A percentile compares a stretch with the other conserved stretches of the same genome.
Conservation (phyloP, 2,797 vertebrate species). For the Lepus townsendii region DNA sequence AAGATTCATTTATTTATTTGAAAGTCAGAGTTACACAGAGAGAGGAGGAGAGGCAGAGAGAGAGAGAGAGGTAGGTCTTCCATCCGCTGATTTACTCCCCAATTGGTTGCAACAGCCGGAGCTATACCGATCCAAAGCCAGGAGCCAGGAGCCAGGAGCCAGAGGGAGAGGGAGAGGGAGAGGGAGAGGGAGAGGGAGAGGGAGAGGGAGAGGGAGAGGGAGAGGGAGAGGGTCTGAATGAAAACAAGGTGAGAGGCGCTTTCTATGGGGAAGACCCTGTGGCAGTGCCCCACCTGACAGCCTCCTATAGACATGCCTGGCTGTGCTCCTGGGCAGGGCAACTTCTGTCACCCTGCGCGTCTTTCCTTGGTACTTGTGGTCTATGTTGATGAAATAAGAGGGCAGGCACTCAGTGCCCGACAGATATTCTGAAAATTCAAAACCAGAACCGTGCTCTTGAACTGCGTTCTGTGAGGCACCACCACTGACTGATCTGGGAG, state of each 20-base stretch:
- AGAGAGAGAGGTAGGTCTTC: too few species aligned
- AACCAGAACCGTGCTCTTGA: background rate
- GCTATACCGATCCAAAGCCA: too few species aligned
- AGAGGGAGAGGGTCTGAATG: background rate
- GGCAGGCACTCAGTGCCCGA: background rate
- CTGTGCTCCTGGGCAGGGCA: slow-evolving; percentile 63
- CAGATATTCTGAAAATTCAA: background rate
- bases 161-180: too few species aligned
- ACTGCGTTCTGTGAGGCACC: background rate
- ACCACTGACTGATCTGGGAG: background rate
- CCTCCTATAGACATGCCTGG: background rate
- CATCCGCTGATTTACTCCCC: too few species aligned
- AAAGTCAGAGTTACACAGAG: background rate
- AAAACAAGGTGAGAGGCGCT: background rate
- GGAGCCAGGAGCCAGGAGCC: too few species aligned
- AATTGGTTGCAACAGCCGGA: too few species aligned
- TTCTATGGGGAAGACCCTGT: background rate
- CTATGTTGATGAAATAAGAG: background rate
- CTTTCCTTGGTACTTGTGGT: background rate
- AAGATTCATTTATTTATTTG: background rate
- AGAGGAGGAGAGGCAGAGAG: too few species aligned
- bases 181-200: too few species aligned
- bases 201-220: background rate
- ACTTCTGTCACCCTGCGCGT: background rate
- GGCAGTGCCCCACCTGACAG: background rate